phyloP scores from a whole-genome alignment of 2,888 invertebrate species.

The Cantharis lateralis region DNA sequence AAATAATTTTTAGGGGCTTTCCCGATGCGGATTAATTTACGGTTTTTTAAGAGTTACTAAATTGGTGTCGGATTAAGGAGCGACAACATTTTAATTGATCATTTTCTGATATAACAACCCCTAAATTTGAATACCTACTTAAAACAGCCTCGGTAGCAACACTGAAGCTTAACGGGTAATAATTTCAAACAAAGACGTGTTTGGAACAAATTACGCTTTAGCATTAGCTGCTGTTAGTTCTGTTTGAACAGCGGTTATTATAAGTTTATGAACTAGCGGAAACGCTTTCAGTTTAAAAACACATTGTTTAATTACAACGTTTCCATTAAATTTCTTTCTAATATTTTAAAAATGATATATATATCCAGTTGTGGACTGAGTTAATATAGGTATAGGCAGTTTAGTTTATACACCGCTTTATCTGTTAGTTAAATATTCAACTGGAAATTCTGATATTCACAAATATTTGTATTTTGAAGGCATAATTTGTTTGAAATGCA shows the following conservation, averaged over 20 bases:
- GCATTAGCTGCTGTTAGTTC: neutral
- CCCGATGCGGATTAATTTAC: neutral
- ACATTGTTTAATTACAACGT: neutral
- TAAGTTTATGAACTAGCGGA: neutral
- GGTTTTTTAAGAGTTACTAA: neutral
- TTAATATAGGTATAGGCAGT: neutral
- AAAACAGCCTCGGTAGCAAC: neutral
- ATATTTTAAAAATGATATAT: neutral
- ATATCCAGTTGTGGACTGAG: neutral
- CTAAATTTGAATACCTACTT: neutral
- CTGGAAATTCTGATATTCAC: neutral
- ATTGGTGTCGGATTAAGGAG: neutral
- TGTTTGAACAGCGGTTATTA: neutral
- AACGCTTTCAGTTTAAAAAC: neutral
- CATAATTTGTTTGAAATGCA: neutral
- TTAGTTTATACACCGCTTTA: neutral
- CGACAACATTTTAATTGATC: neutral
- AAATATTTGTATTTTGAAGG: neutral
- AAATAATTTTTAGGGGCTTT: neutral
- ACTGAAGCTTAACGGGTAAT: slow-evolving; percentile 1
- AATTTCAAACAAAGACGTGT: slow-evolving; percentile 1
- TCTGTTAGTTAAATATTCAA: neutral
- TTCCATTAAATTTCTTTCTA: neutral
- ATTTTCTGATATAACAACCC: neutral
- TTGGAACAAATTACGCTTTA: neutral